Conservation (phyloP, 2,113 vertebrate genomes). For the Perca flavescens region DNA sequence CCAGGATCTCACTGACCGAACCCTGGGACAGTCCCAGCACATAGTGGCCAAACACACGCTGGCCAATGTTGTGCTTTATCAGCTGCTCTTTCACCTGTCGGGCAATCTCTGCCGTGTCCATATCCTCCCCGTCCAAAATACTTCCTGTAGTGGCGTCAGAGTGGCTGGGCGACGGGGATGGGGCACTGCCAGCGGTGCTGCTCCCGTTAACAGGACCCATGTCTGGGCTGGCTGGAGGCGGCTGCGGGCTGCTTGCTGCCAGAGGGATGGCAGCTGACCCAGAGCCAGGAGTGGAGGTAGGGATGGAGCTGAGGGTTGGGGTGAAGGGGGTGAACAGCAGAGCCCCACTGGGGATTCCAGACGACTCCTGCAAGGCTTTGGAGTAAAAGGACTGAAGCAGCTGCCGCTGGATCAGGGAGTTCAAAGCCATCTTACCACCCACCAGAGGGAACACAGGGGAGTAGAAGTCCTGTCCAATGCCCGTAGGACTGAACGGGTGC, state of each 20-base stretch:
- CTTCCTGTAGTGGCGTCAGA: conserved; percentile 89
- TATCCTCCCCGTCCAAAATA: conserved; percentile 93
- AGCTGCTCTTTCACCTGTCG: conserved; percentile 98
- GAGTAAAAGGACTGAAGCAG: conserved; percentile 99
- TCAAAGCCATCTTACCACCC: conserved; percentile 98
- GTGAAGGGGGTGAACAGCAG: conserved; percentile 91
- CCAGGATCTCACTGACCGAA: conserved; percentile 97
- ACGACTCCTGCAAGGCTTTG: conserved; percentile 95
- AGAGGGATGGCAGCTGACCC: conserved; percentile 94
- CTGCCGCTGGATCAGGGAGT: conserved; percentile 97
- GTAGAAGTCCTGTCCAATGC: conserved; percentile 98
- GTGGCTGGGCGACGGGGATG: conserved; percentile 91
- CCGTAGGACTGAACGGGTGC: conserved; percentile 95
- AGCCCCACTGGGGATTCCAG: conserved; percentile 87
- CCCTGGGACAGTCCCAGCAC: conserved; percentile 97
- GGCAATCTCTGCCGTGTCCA: conserved; percentile 96
- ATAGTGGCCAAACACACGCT: conserved; percentile 97
- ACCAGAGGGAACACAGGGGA: conserved; percentile 94
- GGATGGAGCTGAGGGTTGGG: conserved; percentile 79
- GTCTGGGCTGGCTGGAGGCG: conserved; percentile 87
- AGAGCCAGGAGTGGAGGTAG: conserved; percentile 86
- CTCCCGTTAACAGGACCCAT: conserved; percentile 87
- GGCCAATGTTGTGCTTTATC: conserved; percentile 99
- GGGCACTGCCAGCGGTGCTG: conserved; percentile 89
- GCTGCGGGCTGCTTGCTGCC: conserved; percentile 92